Conservation (phyloP, 2,797 vertebrate genomes). For the Poeciliopsis infans region DNA sequence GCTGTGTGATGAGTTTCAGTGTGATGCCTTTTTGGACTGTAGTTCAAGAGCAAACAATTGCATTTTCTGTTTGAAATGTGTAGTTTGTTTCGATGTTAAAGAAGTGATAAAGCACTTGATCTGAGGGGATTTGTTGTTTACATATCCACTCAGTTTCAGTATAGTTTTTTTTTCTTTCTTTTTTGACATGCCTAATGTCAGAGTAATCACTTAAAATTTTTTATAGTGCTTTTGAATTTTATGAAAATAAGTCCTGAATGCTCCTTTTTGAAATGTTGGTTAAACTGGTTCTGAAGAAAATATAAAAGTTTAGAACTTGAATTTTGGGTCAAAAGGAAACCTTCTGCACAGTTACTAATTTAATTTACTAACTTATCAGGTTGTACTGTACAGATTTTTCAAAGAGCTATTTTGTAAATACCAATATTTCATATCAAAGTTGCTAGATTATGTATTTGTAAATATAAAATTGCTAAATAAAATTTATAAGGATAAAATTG, state of each 20-base stretch:
- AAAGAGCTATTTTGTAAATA: constrained; percentile 81
- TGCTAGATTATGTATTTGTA: constrained; percentile 84
- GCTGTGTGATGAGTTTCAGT: constrained; percentile 82
- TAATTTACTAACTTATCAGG: constrained; percentile 82
- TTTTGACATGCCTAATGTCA: constrained; percentile 30
- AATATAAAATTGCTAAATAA: constrained; percentile 83
- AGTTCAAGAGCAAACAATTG: constrained; percentile 15
- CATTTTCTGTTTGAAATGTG: background rate
- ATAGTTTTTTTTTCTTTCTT: constrained; percentile 16
- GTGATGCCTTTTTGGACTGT: background rate
- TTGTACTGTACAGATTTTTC: constrained; percentile 72
- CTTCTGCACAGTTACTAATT: constrained; percentile 73
- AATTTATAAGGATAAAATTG: constrained; percentile 80
- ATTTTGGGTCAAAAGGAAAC: constrained; percentile 54
- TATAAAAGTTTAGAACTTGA: constrained; percentile 55
- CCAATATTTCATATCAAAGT: constrained; percentile 81
- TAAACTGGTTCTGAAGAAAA: constrained; percentile 37
- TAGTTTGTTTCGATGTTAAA: constrained; percentile 12
- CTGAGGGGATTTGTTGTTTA: constrained; percentile 51
- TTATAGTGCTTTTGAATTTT: constrained; percentile 28
- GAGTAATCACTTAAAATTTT: constrained; percentile 43
- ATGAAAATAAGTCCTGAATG: constrained; percentile 17
- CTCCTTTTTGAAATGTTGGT: constrained; percentile 29
- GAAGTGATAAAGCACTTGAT: constrained; percentile 14
- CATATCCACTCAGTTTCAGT: constrained; percentile 37